phyloP scores from a whole-genome alignment of 2,888 invertebrate species.

The Tetragnatha montana region DNA sequence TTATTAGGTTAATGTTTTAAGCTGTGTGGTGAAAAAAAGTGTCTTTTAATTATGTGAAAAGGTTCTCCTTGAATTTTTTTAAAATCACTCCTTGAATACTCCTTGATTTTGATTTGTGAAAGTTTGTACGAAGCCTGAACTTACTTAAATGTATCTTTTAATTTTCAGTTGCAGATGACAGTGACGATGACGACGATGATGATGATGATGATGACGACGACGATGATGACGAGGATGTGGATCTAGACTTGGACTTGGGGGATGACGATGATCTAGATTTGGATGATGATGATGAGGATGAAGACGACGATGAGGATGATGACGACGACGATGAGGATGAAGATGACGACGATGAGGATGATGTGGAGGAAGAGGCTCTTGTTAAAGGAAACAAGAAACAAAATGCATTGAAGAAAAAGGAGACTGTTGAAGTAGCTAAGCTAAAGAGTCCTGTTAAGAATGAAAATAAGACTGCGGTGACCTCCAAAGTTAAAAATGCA shows the following conservation, averaged over 20 bases:
- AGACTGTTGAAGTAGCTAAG: not conserved
- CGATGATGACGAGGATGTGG: slow-evolving; percentile 72
- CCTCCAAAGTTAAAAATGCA: not conserved
- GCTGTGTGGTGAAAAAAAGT: too few species aligned
- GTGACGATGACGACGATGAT: slow-evolving; percentile 77
- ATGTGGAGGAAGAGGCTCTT: slow-evolving; percentile 14
- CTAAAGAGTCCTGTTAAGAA: slow-evolving; percentile 30
- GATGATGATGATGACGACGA: slow-evolving; percentile 80
- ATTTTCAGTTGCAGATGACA: not conserved
- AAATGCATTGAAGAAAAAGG: not conserved
- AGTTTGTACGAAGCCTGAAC: too few species aligned
- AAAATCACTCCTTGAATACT: too few species aligned
- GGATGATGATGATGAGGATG: slow-evolving; percentile 71
- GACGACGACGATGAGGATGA: slow-evolving; percentile 48
- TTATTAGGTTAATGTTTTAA: too few species aligned
- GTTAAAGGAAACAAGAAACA: slow-evolving; percentile 9
- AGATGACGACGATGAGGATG: slow-evolving; percentile 52
- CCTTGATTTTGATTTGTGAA: too few species aligned
- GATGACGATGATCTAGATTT: slow-evolving; percentile 80
- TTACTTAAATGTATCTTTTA: too few species aligned
- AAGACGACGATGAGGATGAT: slow-evolving; percentile 37
- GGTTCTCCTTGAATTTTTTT: too few species aligned
- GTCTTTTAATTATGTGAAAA: too few species aligned
- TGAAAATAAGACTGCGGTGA: not conserved
- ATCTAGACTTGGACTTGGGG: slow-evolving; percentile 75